A percentile compares a stretch with the other conserved stretches of the same genome.
Evolutionary conservation across 2,113 vertebrate genomes (phyloP).

Genomic region (Stegostoma tigrinum): DNA sequence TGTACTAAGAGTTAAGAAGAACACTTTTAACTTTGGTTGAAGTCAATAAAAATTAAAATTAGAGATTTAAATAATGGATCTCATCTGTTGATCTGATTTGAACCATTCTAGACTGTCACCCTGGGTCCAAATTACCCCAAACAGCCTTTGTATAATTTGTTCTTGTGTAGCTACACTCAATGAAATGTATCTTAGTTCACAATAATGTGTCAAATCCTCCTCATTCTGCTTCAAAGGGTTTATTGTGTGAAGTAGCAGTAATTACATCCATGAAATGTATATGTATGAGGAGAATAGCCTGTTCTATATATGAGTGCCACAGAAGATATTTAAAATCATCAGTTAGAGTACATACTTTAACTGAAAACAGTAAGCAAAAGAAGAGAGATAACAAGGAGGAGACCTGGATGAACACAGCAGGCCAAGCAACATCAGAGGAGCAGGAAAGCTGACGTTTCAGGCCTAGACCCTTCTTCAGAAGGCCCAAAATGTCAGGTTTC

Average conservation of each 20-base stretch:
- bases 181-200: not conserved
- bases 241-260: not conserved
- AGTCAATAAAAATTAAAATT: not conserved
- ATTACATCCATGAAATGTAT: not conserved
- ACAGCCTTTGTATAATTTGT: not conserved
- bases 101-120: not conserved
- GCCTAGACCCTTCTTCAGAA: too few species aligned
- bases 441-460: too few species aligned
- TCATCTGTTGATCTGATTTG: not conserved
- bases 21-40: not conserved
- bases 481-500: too few species aligned
- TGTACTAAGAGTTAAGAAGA: not conserved
- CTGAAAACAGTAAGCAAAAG: not conserved
- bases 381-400: too few species aligned
- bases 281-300: not conserved
- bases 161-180: not conserved
- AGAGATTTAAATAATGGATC: not conserved
- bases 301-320: not conserved
- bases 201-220: not conserved
- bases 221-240: not conserved
- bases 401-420: too few species aligned
- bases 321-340: not conserved
- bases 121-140: not conserved
- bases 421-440: too few species aligned
- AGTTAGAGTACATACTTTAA: not conserved